phyloP scores from a whole-genome alignment of 2,888 invertebrate species.

The Acanthopleura granulata region DNA sequence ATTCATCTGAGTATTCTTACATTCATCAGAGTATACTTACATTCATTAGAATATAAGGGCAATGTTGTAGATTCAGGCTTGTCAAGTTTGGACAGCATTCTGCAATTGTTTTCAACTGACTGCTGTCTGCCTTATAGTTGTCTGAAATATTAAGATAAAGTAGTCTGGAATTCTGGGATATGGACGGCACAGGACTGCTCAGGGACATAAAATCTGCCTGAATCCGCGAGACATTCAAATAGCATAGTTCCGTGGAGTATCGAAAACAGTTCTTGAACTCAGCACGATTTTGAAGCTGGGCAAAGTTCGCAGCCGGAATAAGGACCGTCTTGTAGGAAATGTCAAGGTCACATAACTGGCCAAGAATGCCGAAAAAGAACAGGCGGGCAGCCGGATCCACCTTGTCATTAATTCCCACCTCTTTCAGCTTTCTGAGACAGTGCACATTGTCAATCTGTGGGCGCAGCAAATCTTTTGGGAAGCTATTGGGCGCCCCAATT shows the following conservation, averaged over 20 bases:
- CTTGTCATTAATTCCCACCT: constrained; percentile 59
- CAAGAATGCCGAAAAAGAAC: constrained; percentile 63
- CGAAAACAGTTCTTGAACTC: constrained; percentile 46
- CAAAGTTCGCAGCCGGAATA: constrained; percentile 56
- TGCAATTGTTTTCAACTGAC: constrained; percentile 50
- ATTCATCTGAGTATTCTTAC: too few species aligned
- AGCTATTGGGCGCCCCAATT: constrained; percentile 59
- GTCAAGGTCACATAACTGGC: constrained; percentile 53
- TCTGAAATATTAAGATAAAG: constrained; percentile 58
- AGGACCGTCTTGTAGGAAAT: constrained; percentile 49
- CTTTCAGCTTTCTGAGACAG: constrained; percentile 51
- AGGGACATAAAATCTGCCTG: constrained; percentile 34
- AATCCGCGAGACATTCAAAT: constrained; percentile 50
- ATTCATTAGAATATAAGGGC: constrained; percentile 1
- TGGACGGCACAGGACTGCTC: constrained; percentile 33
- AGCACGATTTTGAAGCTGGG: constrained; percentile 43
- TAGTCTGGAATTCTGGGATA: constrained; percentile 37
- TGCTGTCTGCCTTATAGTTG: constrained; percentile 46
- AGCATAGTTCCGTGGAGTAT: constrained; percentile 38
- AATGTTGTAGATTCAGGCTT: constrained; percentile 52
- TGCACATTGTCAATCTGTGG: constrained; percentile 57
- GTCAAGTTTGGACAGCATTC: constrained; percentile 54
- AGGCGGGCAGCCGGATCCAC: constrained; percentile 64
- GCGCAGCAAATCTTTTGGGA: constrained; percentile 59
- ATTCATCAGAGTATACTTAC: not conserved